phyloP scores from a whole-genome alignment of 2,113 vertebrate species.

The Lucifuga dentata region DNA sequence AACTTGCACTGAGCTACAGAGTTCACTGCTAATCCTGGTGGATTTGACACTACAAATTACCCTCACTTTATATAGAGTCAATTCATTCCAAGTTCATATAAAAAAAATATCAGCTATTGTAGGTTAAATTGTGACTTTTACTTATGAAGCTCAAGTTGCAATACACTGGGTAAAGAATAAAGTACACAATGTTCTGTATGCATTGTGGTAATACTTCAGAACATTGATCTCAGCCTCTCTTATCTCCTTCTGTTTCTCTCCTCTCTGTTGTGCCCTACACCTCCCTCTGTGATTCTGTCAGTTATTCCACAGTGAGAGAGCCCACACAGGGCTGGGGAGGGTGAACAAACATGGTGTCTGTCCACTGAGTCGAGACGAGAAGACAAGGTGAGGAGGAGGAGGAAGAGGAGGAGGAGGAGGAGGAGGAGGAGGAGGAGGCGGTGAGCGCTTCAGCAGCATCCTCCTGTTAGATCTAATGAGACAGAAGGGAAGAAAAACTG shows the following conservation, averaged over 20 bases:
- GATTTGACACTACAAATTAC: too few relatives aligned
- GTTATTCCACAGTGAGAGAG: slow-evolving; percentile 47
- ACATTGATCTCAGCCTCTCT: slow-evolving; percentile 44
- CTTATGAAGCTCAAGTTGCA: slow-evolving; percentile 16
- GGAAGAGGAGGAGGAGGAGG: slow-evolving; percentile 30
- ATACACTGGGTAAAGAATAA: slow-evolving; percentile 5
- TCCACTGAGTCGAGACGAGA: slow-evolving; percentile 63
- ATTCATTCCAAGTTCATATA: too few relatives aligned
- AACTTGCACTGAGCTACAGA: too few relatives aligned
- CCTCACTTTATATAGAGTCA: too few relatives aligned
- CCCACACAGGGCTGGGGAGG: slow-evolving; percentile 33
- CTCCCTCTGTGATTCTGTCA: slow-evolving; percentile 42
- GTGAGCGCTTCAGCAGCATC: slow-evolving; percentile 23
- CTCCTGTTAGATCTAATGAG: slow-evolving; percentile 59
- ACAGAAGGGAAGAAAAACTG: slow-evolving; percentile 44
- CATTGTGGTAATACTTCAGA: slow-evolving; percentile 25
- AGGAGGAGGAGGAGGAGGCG: slow-evolving; percentile 13
- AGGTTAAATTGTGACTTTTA: too few relatives aligned
- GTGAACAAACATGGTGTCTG: slow-evolving; percentile 58
- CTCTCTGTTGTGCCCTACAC: slow-evolving; percentile 48
- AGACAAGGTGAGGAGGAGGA: slow-evolving; percentile 33
- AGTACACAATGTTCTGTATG: slow-evolving; percentile 30
- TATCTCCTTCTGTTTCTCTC: slow-evolving; percentile 49
- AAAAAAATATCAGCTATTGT: too few relatives aligned
- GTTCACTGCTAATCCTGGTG: too few relatives aligned